These are phyloP conservation scores for Leptinotarsa tumamoca DNA, from an alignment of 2,888 invertebrate species.

Conservation along the genomic window DNA sequence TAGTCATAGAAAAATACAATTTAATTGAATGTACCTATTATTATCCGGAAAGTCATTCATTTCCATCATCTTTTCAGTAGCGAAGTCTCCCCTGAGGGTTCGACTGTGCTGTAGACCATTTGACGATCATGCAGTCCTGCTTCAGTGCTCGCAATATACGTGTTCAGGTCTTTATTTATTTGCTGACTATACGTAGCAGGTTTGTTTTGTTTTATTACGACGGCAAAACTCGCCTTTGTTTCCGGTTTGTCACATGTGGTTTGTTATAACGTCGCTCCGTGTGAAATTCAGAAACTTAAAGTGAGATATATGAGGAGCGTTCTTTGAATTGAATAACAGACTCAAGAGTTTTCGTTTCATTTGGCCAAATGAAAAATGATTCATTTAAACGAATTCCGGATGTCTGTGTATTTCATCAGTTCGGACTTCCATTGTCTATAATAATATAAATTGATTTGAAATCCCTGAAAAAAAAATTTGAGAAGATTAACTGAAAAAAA, in stretches of 20 bases:
- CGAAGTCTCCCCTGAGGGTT: background rate
- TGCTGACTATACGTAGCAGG: background rate
- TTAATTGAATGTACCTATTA: too few relatives aligned
- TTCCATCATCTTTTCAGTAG: background rate
- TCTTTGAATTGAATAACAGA: background rate
- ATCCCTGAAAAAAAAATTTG: too few relatives aligned
- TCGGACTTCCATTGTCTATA: too few relatives aligned
- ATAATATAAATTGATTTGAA: too few relatives aligned
- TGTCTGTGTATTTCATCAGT: too few relatives aligned
- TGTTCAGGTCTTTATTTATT: conserved; percentile 4
- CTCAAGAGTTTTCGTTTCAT: background rate
- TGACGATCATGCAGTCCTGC: background rate
- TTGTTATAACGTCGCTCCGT: background rate
- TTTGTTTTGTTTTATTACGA: background rate
- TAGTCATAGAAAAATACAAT: too few relatives aligned
- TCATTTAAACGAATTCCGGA: too few relatives aligned
- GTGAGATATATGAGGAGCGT: background rate
- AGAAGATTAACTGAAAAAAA: too few relatives aligned
- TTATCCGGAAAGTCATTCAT: too few relatives aligned
- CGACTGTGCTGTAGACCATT: background rate
- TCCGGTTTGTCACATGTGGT: conserved; percentile 14
- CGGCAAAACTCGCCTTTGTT: conserved; percentile 7
- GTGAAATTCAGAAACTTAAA: background rate
- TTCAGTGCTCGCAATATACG: background rate
- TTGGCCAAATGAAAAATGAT: background rate